phyloP scores from a whole-genome alignment of 37 sponge, comb jelly and placozoan species.

The Aplysina aerophoba region DNA sequence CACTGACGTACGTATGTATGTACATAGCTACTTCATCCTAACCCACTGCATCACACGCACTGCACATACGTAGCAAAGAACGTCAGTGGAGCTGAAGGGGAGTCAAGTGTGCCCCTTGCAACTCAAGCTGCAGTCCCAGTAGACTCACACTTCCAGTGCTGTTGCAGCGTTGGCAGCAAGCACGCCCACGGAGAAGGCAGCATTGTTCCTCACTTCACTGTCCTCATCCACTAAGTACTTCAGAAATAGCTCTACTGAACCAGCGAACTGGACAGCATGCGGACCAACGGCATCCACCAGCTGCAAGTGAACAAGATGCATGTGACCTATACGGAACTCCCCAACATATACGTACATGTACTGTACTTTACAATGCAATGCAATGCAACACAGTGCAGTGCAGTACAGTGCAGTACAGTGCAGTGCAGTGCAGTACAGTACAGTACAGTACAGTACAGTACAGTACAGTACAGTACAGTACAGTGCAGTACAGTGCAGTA shows the following conservation, averaged over 20 bases:
- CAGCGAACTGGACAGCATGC: conserved; percentile 11
- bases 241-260: conserved; percentile 53
- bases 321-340: too few relatives aligned
- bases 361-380: too few relatives aligned
- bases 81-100: too few relatives aligned
- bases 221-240: conserved; percentile 41
- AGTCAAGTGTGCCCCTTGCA: too few relatives aligned
- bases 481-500: too few relatives aligned
- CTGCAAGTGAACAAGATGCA: not conserved
- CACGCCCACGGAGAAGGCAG: conserved; percentile 85
- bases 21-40: not conserved
- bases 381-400: too few relatives aligned
- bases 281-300: conserved; percentile 18
- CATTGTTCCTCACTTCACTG: conserved; percentile 88
- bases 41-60: too few relatives aligned
- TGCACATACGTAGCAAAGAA: too few relatives aligned
- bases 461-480: too few relatives aligned
- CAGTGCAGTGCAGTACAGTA: not conserved
- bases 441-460: too few relatives aligned
- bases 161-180: conserved; percentile 62
- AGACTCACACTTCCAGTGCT: conserved; percentile 47
- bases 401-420: not conserved
- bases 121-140: not conserved
- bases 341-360: too few relatives aligned
- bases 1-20: not conserved